Conservation (phyloP, 2,888 invertebrate genomes). For the Phlogophora meticulosa region DNA sequence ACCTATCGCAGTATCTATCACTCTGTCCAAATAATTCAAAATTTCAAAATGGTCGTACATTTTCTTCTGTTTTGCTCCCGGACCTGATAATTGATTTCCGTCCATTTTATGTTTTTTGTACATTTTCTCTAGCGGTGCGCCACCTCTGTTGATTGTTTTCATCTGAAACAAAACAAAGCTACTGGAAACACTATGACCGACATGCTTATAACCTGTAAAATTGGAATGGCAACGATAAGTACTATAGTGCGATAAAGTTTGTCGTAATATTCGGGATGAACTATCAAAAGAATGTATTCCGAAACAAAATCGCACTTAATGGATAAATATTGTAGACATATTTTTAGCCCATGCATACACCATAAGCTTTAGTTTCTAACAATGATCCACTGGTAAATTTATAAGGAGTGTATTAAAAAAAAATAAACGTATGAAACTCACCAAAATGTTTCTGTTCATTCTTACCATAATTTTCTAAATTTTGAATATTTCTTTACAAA, state of each 20-base stretch:
- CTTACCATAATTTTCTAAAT: no score
- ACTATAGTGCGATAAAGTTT: not conserved
- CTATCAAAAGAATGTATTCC: no score
- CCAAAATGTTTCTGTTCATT: no score
- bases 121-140: constrained; percentile 3
- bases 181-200: constrained; percentile 1
- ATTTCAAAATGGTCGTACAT: not conserved
- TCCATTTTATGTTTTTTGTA: constrained; percentile 5
- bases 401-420: no score
- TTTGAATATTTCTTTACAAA: no score
- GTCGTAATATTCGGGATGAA: constrained; percentile 1
- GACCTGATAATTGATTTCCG: constrained; percentile 1
- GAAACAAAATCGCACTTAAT: no score
- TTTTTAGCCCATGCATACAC: no score
- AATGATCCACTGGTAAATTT: no score
- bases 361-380: no score
- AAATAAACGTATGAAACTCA: no score
- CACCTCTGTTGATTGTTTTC: constrained; percentile 1
- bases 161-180: not conserved
- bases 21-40: not conserved
- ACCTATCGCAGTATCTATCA: not conserved
- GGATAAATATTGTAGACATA: no score
- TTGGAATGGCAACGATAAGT: constrained; percentile 1
- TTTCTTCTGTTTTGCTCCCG: not conserved
- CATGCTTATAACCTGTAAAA: not conserved